Evolutionary conservation across 2,113 vertebrate genomes (phyloP), one percentile per base, ranked within the genome.

Genomic region (Oenanthe oenanthe): DNA sequence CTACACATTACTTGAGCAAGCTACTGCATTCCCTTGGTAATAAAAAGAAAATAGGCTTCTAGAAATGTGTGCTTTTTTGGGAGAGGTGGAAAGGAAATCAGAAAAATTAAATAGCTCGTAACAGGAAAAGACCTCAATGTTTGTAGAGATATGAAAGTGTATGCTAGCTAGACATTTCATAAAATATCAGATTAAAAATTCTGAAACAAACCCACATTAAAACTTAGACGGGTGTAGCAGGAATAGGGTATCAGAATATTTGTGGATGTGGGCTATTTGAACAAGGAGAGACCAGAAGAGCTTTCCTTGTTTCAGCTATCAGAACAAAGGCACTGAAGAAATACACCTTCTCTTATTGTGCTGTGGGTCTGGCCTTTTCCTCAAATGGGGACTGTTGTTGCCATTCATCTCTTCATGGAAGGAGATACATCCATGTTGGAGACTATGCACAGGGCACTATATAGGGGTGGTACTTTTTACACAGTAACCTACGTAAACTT

Each of bases 371-470:
- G 50, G 10, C 28, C 25, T 32, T 24, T 19, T 36, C 28, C 42
- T 45, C 32, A 24, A 63, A 42, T 4, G 4, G 16, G 5, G 42
- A 58, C 28, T 50, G 42, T 4, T 17, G 4, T 3, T 72, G 15
- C n/a, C 72, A 45, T 24, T 48, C 5, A 32, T 12, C 31, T 79
- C 40, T 17, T 13, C 7, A 6, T 13, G 7, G 17, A 57, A 36
- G 28, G n/a, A 65, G 15, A 66, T 15, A 42, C 0, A 51, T 5
- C 8, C 22, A 10, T 17, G 10, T 0, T 22, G 13, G 48, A 71
- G 24, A 63, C 28, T 18, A 10, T 0, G 15, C 25, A 45, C 5
- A 13, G 14, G 31, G 12, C 3, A 5, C 32, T 4, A 21, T 12
- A 13, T 4, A 4, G 1, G 7, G 22, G 3, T 3, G n/a, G 20